Conservation (phyloP, 2,797 vertebrate genomes). For the Borostomias antarcticus region DNA sequence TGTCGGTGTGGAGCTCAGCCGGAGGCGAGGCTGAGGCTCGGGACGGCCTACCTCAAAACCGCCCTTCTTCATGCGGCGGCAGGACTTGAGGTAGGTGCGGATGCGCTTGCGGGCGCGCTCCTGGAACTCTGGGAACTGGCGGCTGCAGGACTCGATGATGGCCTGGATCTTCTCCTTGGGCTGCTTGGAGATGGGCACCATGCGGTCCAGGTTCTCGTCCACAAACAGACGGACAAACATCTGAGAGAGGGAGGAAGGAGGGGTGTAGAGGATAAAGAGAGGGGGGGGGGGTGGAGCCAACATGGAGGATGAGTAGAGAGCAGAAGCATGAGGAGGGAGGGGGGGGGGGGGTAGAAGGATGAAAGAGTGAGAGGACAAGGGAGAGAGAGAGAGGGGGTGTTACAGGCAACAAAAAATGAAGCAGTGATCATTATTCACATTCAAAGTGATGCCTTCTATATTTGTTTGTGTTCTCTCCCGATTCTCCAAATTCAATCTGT, state of each 20-base stretch:
- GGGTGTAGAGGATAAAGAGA: constrained; percentile 17
- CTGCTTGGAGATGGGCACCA: constrained; percentile 99
- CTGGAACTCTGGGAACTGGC: constrained; percentile 98
- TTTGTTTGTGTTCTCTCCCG: neutral
- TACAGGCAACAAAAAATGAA: neutral
- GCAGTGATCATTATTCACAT: neutral
- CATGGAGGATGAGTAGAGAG: constrained; percentile 29
- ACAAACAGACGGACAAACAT: constrained; percentile 96
- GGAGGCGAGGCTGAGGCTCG: neutral
- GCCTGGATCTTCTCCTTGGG: constrained; percentile 99
- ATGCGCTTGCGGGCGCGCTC: constrained; percentile 97
- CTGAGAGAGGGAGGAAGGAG: constrained; percentile 56
- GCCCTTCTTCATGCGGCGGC: constrained; percentile 97
- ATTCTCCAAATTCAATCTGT: neutral
- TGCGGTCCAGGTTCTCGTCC: constrained; percentile 98
- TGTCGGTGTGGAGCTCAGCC: too few species aligned
- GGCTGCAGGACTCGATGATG: constrained; percentile 97
- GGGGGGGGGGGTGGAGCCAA: constrained; percentile 27
- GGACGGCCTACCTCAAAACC: constrained; percentile 87
- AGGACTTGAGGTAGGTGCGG: constrained; percentile 99
- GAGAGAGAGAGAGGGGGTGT: neutral
- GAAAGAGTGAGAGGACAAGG: neutral
- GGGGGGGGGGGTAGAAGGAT: neutral
- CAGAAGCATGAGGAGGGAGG: constrained; percentile 35
- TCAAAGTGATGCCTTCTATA: neutral